Evolutionary conservation across 2,113 vertebrate species (phyloP), one percentile per base, ranked within the genome.

Genomic region (Pseudois nayaur): DNA sequence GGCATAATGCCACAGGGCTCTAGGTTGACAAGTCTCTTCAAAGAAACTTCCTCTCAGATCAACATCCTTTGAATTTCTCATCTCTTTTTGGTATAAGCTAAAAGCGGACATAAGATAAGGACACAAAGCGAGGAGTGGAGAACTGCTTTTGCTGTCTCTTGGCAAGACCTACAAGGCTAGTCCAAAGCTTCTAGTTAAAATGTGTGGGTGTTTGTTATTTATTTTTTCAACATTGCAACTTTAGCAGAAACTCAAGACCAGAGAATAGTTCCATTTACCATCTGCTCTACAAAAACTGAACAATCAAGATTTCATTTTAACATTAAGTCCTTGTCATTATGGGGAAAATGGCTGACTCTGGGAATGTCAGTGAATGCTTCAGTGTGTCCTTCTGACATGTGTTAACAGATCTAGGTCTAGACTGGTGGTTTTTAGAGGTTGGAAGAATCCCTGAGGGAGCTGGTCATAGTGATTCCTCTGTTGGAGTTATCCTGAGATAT

Each of bases 221-320:
- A 8, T 59, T 81, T 71, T 33, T 83, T 54, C 40, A 83, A 36
- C n/a, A 31, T 10, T 43, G 43, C 57, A 93, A 33, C 27, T 48
- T 83, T 25, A 83, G 31, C 50, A 87, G 89, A 71, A 90, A 87
- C 10, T 48, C 48, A 36, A 17, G 87, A 76, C 16, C 55, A 91
- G 48, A 87, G 62, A 82, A 74, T 76, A 54, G 27, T 60, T 13
- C 48, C 12, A 4, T n/a, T 78, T 76, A 27, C 59, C 45, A 60
- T n/a, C 25, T 54, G 31, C 57, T 87, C 36, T 82, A 40, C 67
- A 94, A 93, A 97, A 85, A 83, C 23, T 79, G 5, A 88, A 82
- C 71, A 76, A 16, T 59, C 19, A 50, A 25, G 6, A 19, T 64
- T 95, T 92, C 6, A 50, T 52, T 94, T 79, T 67, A 27, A 59